phyloP scores from a whole-genome alignment of 2,888 invertebrate genomes.

The Chironomus riparius region DNA sequence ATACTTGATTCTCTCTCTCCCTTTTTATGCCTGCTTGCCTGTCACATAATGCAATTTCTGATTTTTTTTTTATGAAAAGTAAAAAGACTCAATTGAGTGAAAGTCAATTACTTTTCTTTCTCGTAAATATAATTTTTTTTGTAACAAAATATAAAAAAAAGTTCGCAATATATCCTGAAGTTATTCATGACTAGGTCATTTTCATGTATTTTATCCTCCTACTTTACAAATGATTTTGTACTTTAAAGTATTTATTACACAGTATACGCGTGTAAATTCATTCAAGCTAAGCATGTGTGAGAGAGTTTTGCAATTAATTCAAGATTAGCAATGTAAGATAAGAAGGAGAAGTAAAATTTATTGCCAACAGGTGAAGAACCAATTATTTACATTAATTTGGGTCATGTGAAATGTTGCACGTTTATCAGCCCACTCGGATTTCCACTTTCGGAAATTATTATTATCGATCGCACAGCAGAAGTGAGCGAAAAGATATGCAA shows the following conservation, averaged over 20 bases:
- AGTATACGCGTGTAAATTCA: too few species aligned
- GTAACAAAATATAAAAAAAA: neutral
- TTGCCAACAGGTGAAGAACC: constrained; percentile 24
- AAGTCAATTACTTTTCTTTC: neutral
- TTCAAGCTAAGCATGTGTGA: neutral
- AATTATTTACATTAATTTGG: constrained; percentile 22
- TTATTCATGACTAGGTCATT: constrained; percentile 14
- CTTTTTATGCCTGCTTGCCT: too few species aligned
- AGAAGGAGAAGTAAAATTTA: constrained; percentile 9
- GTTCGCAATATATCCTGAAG: constrained; percentile 12
- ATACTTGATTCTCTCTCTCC: too few species aligned
- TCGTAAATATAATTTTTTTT: neutral
- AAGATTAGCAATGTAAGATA: neutral
- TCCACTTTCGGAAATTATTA: constrained; percentile 13
- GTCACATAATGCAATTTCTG: too few species aligned
- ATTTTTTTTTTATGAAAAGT: neutral
- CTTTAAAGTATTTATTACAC: too few species aligned
- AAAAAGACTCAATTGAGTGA: neutral
- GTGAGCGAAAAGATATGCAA: neutral
- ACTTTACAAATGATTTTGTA: neutral
- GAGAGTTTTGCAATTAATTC: neutral
- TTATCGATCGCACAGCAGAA: neutral
- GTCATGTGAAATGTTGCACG: constrained; percentile 15
- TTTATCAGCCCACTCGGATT: constrained; percentile 15
- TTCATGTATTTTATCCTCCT: neutral